Percentiles rank a stretch among this genome's conserved stretches.
Conservation (phyloP, 1,140 invertebrate genomes). For the Drosophila miranda region DNA sequence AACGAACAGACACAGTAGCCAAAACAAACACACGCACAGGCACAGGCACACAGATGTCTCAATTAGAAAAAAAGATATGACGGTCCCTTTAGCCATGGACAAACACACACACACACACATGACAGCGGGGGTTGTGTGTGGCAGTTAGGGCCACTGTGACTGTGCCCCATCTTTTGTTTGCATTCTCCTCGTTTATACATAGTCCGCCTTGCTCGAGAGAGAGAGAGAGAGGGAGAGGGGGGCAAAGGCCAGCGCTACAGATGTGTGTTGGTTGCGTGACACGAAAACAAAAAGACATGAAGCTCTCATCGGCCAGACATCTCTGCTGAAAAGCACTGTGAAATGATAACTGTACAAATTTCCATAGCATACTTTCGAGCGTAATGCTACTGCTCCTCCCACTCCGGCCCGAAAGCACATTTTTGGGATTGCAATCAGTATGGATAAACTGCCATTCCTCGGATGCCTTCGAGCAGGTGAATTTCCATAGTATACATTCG, state of each 20-base stretch:
- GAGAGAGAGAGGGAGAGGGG: constrained; percentile 26
- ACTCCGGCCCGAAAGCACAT: too few species aligned
- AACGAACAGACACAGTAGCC: constrained; percentile 26
- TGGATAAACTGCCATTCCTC: too few species aligned
- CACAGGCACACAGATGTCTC: constrained; percentile 61
- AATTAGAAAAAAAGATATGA: constrained; percentile 69
- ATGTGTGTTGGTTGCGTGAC: constrained; percentile 25
- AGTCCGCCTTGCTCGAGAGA: constrained; percentile 43
- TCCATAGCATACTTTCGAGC: too few species aligned
- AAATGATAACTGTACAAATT: too few species aligned
- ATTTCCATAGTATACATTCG: constrained; percentile 28
- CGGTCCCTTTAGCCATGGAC: constrained; percentile 54
- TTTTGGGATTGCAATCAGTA: too few species aligned
- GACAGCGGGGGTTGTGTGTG: constrained; percentile 8
- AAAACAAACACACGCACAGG: constrained; percentile 60
- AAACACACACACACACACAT: constrained; percentile 6
- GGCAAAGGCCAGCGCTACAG: constrained; percentile 31
- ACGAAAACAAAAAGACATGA: constrained; percentile 13
- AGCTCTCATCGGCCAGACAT: neutral
- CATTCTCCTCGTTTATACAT: constrained; percentile 67
- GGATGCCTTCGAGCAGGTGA: neutral
- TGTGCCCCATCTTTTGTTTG: constrained; percentile 69
- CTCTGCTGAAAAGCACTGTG: too few species aligned
- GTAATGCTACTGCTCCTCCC: too few species aligned
- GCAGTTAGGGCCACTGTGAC: constrained; percentile 34